Percentiles rank a stretch among this genome's conserved stretches.
phyloP scores from a whole-genome alignment of 2,888 invertebrate species.

The Cosmia trapezina region DNA sequence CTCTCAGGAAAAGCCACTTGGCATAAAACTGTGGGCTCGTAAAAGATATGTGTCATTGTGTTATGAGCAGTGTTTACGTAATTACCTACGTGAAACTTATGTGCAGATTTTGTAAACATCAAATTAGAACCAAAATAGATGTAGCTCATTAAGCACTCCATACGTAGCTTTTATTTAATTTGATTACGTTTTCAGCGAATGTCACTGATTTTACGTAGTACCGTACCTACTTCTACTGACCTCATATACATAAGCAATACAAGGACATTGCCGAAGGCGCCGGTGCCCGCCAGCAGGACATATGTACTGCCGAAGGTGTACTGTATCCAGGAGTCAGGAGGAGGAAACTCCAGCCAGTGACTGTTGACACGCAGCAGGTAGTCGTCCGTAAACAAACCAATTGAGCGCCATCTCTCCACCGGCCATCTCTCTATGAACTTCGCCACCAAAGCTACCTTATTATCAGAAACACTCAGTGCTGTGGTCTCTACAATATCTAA shows the following conservation, averaged over 20 bases:
- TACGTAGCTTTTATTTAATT: not conserved
- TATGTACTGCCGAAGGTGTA: conserved; percentile 92
- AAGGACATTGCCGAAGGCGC: conserved; percentile 92
- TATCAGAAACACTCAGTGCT: conserved; percentile 41
- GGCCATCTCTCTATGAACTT: conserved; percentile 84
- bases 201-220: not conserved
- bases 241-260: conserved; percentile 93
- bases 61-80: conserved; percentile 20
- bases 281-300: conserved; percentile 91
- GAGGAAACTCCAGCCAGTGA: conserved; percentile 93
- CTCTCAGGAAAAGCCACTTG: conserved; percentile 18
- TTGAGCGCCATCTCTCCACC: conserved; percentile 86
- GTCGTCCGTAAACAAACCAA: conserved; percentile 90
- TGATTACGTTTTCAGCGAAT: not conserved
- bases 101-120: not conserved
- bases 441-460: conserved; percentile 66
- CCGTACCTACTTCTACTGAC: conserved; percentile 85
- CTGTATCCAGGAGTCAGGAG: conserved; percentile 90
- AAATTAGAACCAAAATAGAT: not conserved
- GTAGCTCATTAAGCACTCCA: not conserved
- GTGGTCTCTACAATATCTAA: conserved; percentile 37
- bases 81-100: conserved; percentile 8
- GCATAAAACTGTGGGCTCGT: conserved; percentile 17
- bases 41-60: conserved; percentile 27
- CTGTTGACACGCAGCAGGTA: conserved; percentile 91